Evolutionary conservation across 1,140 invertebrate genomes (phyloP).

Genomic region (Coelopa frigida): DNA sequence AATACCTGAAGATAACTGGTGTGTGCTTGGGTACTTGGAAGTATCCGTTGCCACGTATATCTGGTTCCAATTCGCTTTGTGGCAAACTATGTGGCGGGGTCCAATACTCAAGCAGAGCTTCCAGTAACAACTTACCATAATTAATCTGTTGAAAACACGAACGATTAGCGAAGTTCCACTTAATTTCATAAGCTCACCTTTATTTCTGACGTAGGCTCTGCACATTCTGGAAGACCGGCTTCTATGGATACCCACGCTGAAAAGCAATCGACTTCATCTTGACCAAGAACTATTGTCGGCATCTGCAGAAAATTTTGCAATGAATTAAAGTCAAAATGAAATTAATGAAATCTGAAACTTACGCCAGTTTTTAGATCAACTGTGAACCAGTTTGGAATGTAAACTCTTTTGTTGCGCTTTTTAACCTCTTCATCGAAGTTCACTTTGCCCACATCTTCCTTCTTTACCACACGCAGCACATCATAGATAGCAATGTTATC

Average conservation of each 20-base stretch:
- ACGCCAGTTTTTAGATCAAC: constrained; percentile 98
- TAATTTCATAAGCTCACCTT: constrained; percentile 46
- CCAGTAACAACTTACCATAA: constrained; percentile 87
- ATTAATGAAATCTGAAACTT: constrained; percentile 27
- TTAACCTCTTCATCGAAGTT: constrained; percentile 96
- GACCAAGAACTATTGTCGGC: constrained; percentile 92
- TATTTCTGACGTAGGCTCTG: constrained; percentile 71
- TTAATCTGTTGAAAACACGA: constrained; percentile 63
- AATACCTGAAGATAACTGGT: constrained; percentile 90
- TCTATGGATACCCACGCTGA: constrained; percentile 98
- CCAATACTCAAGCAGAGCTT: constrained; percentile 95
- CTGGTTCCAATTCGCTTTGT: constrained; percentile 58
- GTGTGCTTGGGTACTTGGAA: constrained; percentile 93
- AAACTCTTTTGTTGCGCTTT: constrained; percentile 85
- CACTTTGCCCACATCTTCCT: constrained; percentile 84
- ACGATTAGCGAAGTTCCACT: not conserved
- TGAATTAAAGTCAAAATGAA: constrained; percentile 1
- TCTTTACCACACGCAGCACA: constrained; percentile 87
- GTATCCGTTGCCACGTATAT: constrained; percentile 69
- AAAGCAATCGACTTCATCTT: constrained; percentile 97
- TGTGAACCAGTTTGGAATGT: constrained; percentile 99
- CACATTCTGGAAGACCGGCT: constrained; percentile 63
- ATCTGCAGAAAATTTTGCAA: constrained; percentile 54
- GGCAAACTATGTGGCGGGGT: constrained; percentile 56
- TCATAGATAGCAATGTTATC: constrained; percentile 95